Evolutionary conservation across 2,113 vertebrate genomes (phyloP).

Genomic region (Onychostruthus taczanowskii): DNA sequence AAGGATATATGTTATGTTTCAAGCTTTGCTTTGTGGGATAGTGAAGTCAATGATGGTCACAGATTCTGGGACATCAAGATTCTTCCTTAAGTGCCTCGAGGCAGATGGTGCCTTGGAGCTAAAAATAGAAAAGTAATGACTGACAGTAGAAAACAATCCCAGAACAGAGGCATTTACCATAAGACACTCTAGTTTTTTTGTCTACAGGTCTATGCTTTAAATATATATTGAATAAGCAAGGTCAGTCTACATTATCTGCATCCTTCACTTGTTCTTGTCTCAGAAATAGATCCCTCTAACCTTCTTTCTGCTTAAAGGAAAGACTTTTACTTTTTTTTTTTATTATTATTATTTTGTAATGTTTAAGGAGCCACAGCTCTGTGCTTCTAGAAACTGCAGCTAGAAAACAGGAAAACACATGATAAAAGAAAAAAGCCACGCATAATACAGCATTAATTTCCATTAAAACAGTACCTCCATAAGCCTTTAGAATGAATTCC

Average conservation of each 20-base stretch:
- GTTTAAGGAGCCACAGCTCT: conserved; percentile 50
- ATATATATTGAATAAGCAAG: background rate
- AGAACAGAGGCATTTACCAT: conserved; percentile 2
- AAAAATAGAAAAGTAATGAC: conserved; percentile 25
- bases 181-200: background rate
- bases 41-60: background rate
- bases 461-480: conserved; percentile 42
- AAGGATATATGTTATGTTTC: background rate
- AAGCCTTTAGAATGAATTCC: conserved; percentile 31
- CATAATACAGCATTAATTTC: conserved; percentile 53
- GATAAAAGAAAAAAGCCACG: conserved; percentile 19
- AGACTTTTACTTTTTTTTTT: conserved; percentile 22
- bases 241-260: background rate
- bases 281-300: conserved; percentile 54
- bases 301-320: conserved; percentile 52
- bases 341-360: background rate
- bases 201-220: background rate
- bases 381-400: conserved; percentile 36
- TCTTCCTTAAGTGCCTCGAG: background rate
- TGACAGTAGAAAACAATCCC: conserved; percentile 3
- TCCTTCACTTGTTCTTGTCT: conserved; percentile 52
- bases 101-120: background rate
- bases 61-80: background rate
- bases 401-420: conserved; percentile 53
- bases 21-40: background rate